phyloP scores from a whole-genome alignment of 2,888 invertebrate species.

The Machimus atricapillus region DNA sequence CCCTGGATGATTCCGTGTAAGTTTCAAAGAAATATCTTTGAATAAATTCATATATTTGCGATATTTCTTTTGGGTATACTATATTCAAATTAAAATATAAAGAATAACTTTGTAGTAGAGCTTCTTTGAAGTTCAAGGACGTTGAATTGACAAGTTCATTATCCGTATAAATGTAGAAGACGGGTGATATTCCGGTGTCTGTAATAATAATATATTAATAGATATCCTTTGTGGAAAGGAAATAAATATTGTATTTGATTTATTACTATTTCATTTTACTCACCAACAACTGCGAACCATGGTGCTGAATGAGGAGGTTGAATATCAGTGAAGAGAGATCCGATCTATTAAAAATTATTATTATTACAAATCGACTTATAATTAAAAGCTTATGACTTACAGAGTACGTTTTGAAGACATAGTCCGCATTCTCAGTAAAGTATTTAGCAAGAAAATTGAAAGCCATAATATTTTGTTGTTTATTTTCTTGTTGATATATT shows the following conservation, averaged over 20 bases:
- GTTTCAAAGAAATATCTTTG: neutral
- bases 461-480: neutral
- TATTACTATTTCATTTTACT: neutral
- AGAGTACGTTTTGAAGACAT: neutral
- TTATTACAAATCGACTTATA: neutral
- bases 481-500: neutral
- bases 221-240: neutral
- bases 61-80: neutral
- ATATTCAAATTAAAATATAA: neutral
- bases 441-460: neutral
- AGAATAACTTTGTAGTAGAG: neutral
- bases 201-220: neutral
- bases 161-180: neutral
- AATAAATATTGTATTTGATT: neutral
- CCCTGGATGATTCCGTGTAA: neutral
- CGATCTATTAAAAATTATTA: neutral
- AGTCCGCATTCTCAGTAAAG: neutral
- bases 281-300: slow-evolving; percentile 2
- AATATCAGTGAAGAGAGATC: neutral
- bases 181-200: neutral
- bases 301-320: neutral
- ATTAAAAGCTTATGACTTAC: neutral
- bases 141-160: neutral
- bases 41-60: neutral
- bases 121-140: neutral